These are phyloP conservation scores for Trichonephila clavata DNA, from an alignment of 1,140 invertebrate genomes.

Conservation along the genomic window DNA sequence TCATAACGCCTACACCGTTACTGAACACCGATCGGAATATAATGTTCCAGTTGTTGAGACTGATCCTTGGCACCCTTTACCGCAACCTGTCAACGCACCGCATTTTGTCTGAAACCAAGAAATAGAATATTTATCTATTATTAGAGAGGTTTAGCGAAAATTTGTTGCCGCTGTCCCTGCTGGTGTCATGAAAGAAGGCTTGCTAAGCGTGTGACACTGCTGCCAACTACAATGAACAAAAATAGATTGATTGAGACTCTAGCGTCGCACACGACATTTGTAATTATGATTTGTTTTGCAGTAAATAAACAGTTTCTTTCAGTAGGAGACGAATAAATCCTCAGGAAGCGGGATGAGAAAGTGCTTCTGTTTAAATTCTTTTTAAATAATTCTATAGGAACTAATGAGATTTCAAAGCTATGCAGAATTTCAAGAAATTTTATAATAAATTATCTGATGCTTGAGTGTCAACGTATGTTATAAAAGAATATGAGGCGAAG, in stretches of 20 bases:
- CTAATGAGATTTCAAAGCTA: too few species aligned
- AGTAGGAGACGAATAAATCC: neutral
- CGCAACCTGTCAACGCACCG: conserved; percentile 32
- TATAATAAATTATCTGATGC: too few species aligned
- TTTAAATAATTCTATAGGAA: too few species aligned
- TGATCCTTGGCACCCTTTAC: conserved; percentile 31
- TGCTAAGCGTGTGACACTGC: neutral
- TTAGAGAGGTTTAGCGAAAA: conserved; percentile 10
- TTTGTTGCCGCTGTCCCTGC: neutral
- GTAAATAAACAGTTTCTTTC: neutral
- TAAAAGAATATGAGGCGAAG: too few species aligned
- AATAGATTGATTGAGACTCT: conserved; percentile 1
- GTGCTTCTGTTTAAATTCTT: neutral
- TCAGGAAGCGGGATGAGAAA: neutral
- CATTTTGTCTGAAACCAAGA: conserved; percentile 1
- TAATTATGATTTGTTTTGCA: neutral
- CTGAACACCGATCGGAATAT: neutral
- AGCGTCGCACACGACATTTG: neutral
- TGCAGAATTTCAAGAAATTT: too few species aligned
- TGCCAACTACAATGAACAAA: conserved; percentile 15
- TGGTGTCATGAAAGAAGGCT: neutral
- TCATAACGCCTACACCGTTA: conserved; percentile 40
- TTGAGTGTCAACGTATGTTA: too few species aligned
- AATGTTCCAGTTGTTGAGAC: conserved; percentile 1
- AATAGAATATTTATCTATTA: conserved; percentile 31